These are phyloP conservation scores for Maniola jurtina DNA, from an alignment of 1,140 invertebrate genomes.

Conservation along the genomic window DNA sequence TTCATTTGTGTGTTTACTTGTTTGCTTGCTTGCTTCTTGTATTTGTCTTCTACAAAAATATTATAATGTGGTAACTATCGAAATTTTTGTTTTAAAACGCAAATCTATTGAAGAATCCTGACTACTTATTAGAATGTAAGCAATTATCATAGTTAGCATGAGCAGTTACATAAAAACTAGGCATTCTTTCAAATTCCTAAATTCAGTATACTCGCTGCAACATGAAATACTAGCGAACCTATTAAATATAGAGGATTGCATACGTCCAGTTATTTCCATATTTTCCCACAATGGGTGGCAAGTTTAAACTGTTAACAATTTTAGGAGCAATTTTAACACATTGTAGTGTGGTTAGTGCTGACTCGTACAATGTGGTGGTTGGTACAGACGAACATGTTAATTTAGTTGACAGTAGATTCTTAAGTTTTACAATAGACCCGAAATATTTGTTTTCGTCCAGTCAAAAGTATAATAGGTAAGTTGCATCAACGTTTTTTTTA, in stretches of 20 bases:
- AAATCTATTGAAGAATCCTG: too few species aligned
- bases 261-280: background rate
- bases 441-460: constrained; percentile 59
- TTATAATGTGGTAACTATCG: too few species aligned
- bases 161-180: background rate
- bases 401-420: constrained; percentile 79
- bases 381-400: constrained; percentile 72
- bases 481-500: constrained; percentile 1
- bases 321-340: background rate
- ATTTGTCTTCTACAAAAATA: too few species aligned
- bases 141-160: too few species aligned
- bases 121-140: too few species aligned
- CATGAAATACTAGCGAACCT: background rate
- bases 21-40: too few species aligned
- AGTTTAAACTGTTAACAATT: constrained; percentile 22
- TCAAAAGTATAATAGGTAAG: constrained; percentile 59
- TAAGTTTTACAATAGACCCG: constrained; percentile 83
- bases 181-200: background rate
- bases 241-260: background rate
- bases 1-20: too few species aligned
- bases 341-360: constrained; percentile 22
- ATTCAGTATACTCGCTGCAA: background rate
- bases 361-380: constrained; percentile 54
- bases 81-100: too few species aligned
- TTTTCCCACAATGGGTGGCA: constrained; percentile 14